phyloP scores from a whole-genome alignment of 2,888 invertebrate genomes.

The Cryptocheilus praepositus region DNA sequence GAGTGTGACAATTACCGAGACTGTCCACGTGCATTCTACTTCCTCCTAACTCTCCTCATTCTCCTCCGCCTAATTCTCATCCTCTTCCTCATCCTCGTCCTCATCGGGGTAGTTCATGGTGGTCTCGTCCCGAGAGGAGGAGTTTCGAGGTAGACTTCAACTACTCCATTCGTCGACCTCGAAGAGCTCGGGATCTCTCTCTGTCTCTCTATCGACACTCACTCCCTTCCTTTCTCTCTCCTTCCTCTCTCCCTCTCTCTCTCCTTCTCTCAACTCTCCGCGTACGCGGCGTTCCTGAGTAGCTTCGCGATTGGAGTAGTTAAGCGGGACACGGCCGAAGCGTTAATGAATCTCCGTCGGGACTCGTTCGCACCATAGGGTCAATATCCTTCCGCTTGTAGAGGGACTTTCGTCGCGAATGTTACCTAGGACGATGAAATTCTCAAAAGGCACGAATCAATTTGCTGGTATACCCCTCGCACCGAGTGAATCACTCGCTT shows the following conservation, averaged over 20 bases:
- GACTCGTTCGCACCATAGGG: conserved; percentile 45
- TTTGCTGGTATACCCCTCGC: conserved; percentile 19
- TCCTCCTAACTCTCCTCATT: conserved; percentile 7
- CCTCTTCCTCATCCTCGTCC: conserved; percentile 3
- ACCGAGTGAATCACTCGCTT: neutral
- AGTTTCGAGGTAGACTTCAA: conserved; percentile 50
- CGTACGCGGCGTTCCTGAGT: conserved; percentile 52
- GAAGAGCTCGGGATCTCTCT: conserved; percentile 33
- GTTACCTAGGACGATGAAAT: conserved; percentile 15
- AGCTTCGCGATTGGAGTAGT: conserved; percentile 59
- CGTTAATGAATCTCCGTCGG: conserved; percentile 59
- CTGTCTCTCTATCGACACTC: conserved; percentile 7
- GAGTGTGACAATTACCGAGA: conserved; percentile 46
- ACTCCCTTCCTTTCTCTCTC: conserved; percentile 8
- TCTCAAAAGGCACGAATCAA: conserved; percentile 50
- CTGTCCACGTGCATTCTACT: conserved; percentile 14
- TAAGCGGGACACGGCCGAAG: conserved; percentile 56
- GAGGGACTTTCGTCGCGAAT: conserved; percentile 19
- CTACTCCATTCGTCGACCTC: conserved; percentile 45
- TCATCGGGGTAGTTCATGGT: conserved; percentile 36
- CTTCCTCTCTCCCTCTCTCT: conserved; percentile 1
- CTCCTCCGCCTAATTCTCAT: conserved; percentile 7
- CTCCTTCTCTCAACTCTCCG: conserved; percentile 17
- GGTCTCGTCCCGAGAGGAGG: conserved; percentile 47
- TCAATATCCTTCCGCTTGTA: conserved; percentile 47